Evolutionary conservation across 2,113 vertebrate species (phyloP), one percentile per base, ranked within the genome.

Genomic region (Ancistrus triradiatus): DNA sequence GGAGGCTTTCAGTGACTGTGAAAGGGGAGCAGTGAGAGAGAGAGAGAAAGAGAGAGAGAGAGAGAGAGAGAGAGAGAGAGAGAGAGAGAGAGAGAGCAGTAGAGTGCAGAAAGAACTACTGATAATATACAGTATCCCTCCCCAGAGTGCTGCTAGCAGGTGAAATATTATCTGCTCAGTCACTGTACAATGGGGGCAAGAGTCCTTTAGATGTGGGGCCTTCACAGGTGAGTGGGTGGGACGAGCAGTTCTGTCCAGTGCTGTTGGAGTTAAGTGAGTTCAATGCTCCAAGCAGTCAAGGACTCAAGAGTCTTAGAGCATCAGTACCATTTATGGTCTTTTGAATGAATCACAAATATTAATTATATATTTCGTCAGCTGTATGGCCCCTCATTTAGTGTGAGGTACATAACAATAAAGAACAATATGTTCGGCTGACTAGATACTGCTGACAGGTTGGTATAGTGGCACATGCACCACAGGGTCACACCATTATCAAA

Each of bases 1-100:
- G 82, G 78, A 84, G 80, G 81, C 85, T 87, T 90, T 90, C 87
- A 90, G 81, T 74, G 68, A 71, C 70, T 72, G 76, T 89, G 85
- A 89, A 89, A 88, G 82, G 86, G 33, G 68, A 82, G 72, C 25
- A 78, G 84, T 87, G 87, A 87, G 82, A 85, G 87, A 43, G 35
- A 66, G 61, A 66, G 69, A 50, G 63, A 48, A 58, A 56, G 62
- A 37, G 48, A 31, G 49, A 56, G 47, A 47, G 62, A 60, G 52
- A 48, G 35, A 57, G 33, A 35, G n/a, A 24, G 15, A 37, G 31
- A 22, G 15, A 51, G 13, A 38, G 68, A 66, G 58, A 68, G 51
- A 69, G 70, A 70, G 68, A 74, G 42, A 18, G 25, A 37, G 15
- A 22, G 10, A 28, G 46, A 59, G 55, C 8, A 15, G 44, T 24